These are phyloP conservation scores for Aethes cnicana DNA, from an alignment of 2,888 invertebrate genomes.

Conservation along the genomic window DNA sequence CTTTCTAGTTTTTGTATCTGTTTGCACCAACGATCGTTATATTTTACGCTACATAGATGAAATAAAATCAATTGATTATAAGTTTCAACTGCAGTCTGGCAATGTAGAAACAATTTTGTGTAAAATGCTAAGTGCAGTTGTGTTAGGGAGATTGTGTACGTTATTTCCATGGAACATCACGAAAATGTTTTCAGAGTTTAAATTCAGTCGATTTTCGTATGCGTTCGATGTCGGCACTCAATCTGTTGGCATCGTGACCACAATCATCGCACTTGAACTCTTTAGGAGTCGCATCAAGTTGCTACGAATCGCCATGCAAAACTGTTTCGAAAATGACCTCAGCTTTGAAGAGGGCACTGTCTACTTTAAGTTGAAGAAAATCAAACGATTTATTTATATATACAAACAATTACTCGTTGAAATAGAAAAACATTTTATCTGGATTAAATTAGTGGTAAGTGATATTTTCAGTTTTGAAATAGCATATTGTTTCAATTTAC, in stretches of 20 bases:
- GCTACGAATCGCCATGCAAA: conserved; percentile 19
- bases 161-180: too few relatives aligned
- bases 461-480: too few relatives aligned
- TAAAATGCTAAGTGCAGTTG: background rate
- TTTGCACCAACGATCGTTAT: background rate
- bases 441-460: conserved; percentile 1
- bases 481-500: too few relatives aligned
- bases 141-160: too few relatives aligned
- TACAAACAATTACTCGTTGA: background rate
- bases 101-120: background rate
- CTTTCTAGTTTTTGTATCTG: background rate
- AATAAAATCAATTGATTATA: background rate
- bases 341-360: background rate
- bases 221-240: background rate
- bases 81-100: background rate
- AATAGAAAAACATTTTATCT: background rate
- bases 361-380: background rate
- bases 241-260: conserved; percentile 1
- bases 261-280: conserved; percentile 23
- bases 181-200: too few relatives aligned
- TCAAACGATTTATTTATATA: background rate
- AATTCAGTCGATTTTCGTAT: background rate
- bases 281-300: conserved; percentile 15
- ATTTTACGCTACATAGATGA: background rate
- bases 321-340: background rate